Evolutionary conservation across 23 tunicate genomes (phyloP).

Genomic region (Ascidia mentula): DNA sequence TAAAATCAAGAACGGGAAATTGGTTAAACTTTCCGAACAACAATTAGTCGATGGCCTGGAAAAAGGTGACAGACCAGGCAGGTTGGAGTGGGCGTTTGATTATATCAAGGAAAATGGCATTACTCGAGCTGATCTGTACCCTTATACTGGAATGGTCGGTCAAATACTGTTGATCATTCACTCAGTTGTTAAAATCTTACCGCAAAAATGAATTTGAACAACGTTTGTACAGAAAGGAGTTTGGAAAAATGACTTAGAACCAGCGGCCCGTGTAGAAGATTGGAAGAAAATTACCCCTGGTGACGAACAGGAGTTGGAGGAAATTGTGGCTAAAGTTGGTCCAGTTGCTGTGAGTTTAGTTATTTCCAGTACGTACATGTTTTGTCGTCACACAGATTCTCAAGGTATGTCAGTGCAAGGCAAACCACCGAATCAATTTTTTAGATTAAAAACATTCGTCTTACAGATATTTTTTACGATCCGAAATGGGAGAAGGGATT

Average conservation of each 20-base stretch:
- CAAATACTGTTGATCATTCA: too few species aligned
- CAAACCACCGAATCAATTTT: too few species aligned
- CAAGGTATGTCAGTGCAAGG: too few species aligned
- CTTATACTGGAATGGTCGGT: too few species aligned
- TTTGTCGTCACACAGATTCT: too few species aligned
- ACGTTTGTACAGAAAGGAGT: too few species aligned
- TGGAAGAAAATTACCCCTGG: not conserved
- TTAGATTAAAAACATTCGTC: not conserved
- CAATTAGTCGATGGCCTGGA: not conserved
- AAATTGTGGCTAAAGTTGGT: not conserved
- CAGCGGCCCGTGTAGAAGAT: too few species aligned
- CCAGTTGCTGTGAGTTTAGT: not conserved
- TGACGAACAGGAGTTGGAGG: not conserved
- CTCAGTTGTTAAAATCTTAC: too few species aligned
- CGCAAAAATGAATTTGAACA: too few species aligned
- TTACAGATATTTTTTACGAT: not conserved
- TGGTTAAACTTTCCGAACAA: not conserved
- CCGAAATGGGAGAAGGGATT: too few species aligned
- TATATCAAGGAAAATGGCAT: not conserved
- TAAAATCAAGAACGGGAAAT: not conserved
- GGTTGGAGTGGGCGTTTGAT: not conserved
- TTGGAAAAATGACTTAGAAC: too few species aligned
- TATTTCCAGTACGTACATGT: not conserved
- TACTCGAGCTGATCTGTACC: too few species aligned
- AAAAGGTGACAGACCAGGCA: not conserved